These are phyloP conservation scores for Gouania willdenowi DNA, from an alignment of 2,797 vertebrate genomes.

Conservation along the genomic window DNA sequence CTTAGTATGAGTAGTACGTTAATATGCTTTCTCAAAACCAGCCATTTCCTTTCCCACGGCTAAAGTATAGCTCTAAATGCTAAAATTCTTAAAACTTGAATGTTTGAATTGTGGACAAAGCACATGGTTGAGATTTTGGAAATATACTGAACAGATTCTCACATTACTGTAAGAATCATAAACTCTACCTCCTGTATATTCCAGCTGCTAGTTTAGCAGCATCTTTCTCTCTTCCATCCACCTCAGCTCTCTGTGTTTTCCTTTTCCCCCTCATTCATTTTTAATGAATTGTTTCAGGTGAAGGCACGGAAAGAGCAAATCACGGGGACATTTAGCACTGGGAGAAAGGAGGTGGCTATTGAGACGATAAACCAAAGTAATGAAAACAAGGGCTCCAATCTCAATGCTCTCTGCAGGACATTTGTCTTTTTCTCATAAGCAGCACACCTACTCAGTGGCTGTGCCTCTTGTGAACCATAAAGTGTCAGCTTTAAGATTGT, in stretches of 20 bases:
- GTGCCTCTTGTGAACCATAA: constrained; percentile 57
- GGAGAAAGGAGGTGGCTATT: constrained; percentile 81
- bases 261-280: constrained; percentile 69
- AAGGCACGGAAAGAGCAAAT: constrained; percentile 59
- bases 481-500: constrained; percentile 50
- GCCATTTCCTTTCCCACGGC: no score
- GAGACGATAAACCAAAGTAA: constrained; percentile 83
- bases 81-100: no score
- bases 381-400: constrained; percentile 82
- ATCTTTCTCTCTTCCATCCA: constrained; percentile 4
- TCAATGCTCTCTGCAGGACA: constrained; percentile 61
- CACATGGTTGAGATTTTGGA: no score
- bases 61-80: no score
- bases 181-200: no score
- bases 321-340: constrained; percentile 64
- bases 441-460: constrained; percentile 39
- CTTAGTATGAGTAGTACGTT: no score
- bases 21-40: no score
- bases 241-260: constrained; percentile 34
- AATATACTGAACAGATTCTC: no score
- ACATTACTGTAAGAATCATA: no score
- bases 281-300: constrained; percentile 76
- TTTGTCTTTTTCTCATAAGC: constrained; percentile 75
- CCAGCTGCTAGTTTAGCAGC: constrained; percentile 11
- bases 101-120: no score